phyloP scores from a whole-genome alignment of 2,797 vertebrate genomes.

The Diplodus puntazzo region DNA sequence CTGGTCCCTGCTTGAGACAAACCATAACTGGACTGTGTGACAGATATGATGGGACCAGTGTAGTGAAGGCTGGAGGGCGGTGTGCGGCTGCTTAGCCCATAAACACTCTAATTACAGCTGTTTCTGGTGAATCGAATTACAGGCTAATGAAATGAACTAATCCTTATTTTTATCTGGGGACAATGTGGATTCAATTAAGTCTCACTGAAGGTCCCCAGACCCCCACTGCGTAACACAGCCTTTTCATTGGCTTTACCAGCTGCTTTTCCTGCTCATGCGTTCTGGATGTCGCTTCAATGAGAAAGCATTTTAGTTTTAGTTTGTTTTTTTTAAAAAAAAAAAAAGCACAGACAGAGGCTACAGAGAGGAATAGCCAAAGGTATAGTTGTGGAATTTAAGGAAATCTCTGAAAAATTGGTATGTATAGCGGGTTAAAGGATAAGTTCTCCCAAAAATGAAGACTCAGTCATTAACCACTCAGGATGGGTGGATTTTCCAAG shows the following conservation, averaged over 20 bases:
- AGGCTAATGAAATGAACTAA: background rate
- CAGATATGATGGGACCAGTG: constrained; percentile 28
- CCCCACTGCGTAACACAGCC: background rate
- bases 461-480: no score
- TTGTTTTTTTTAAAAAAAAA: no score
- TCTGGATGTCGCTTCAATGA: background rate
- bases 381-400: background rate
- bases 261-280: background rate
- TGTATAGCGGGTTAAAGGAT: no score
- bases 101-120: constrained; percentile 18
- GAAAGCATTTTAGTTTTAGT: background rate
- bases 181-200: background rate
- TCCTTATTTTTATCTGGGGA: constrained; percentile 6
- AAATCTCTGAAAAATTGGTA: no score
- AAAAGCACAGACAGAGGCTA: no score
- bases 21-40: background rate
- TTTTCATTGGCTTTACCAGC: background rate
- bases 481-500: no score
- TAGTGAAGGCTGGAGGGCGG: background rate
- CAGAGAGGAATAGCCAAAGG: background rate
- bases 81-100: background rate
- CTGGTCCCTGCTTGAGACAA: constrained; percentile 20
- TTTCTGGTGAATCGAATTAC: constrained; percentile 16
- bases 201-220: constrained; percentile 4
- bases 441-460: no score